Base-by-base conservation (phyloP, 1,140 invertebrate genomes). In the Eubasilissa regina region DNA sequence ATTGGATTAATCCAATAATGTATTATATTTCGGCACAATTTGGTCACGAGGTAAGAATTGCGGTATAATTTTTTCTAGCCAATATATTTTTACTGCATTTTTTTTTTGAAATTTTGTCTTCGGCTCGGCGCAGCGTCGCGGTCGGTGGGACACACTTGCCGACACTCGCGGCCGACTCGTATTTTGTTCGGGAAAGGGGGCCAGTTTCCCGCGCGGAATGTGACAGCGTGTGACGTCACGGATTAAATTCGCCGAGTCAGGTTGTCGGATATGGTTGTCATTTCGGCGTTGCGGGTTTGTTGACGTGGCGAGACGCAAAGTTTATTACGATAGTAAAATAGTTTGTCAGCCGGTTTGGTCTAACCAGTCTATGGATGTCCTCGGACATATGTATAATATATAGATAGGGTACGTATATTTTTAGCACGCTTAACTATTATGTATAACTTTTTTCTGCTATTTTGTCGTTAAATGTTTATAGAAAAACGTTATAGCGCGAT, bases 171-270 rank as follows among this genome's bases (percentile, higher is more conserved):
- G 25, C 25, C 8, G 51, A 4, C 51, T 53, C 13, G 60, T 64
- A 43, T 45, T 64, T 64, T 45, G 60, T 11, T n/a, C 55, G 13
- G 15, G 55, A 58, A 58, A 6, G n/a, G 55, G 9, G 11, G 13
- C 10, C 25, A 9, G 60, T 64, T 64, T 73, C 68, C 19, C 68
- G 68, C 68, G 15, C 47, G 25, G n/a, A 73, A 73, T 73, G 51
- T 73, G 68, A 73, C 68, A 73, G 68, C 17, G 15, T 19, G 68
- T 73, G 68, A 73, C 68, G 68, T 73, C 19, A 43, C 47, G 48
- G 68, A 73, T 73, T 73, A 73, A 73, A 73, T 73, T 53, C 68
- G 51, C 68, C 47, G 51, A 19, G 68, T 73, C 68, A 73, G 68
- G 68, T 55, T 73, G 51, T 13, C 68, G 47, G 68, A 25, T 73